Evolutionary conservation across 2,888 invertebrate species (phyloP), one percentile per base, ranked within the genome.

Genomic region (Melinaea marsaeus): DNA sequence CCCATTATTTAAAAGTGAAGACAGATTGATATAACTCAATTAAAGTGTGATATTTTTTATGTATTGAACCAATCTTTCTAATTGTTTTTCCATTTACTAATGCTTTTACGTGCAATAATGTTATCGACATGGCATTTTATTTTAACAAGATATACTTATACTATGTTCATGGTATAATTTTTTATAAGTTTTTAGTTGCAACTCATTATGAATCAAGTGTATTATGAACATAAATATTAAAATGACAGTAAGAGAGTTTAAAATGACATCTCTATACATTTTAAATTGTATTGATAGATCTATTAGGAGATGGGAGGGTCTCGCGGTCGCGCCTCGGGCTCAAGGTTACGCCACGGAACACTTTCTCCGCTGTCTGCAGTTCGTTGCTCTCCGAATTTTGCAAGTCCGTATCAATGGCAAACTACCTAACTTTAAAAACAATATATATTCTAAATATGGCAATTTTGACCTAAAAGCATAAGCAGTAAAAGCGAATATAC

Each of bases 301-400:
- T 82, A 86, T 86, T 85, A 84, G 83, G 76, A 80, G 85, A 84
- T 81, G 81, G 80, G 81, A 79, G 80, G 80, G 79, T 32, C 32
- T 51, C 83, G 76, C 57, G 63, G 75, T 79, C 79, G 75, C 60
- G 61, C 74, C 79, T 78, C 75, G 76, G 80, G 81, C 88, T 88
- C 90, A 90, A 90, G 90, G 90, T 90, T 90, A 89, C 87, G 79
- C 80, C 84, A 84, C 81, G 72, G 74, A 89, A 84, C 85, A 90
- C 90, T 90, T 90, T 90, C 90, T 78, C 90, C 80, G 78, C 72
- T 71, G 68, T 66, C 74, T 74, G 76, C 79, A 89, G 90, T 88
- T 90, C 90, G 83, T 86, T 89, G 88, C 90, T 85, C 90, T 86
- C 85, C 88, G 75, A 89, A 90, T 80, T 89, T 84, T 82, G 82